Evolutionary conservation across 2,113 vertebrate species (phyloP).

Genomic region (Engraulis encrasicolus): DNA sequence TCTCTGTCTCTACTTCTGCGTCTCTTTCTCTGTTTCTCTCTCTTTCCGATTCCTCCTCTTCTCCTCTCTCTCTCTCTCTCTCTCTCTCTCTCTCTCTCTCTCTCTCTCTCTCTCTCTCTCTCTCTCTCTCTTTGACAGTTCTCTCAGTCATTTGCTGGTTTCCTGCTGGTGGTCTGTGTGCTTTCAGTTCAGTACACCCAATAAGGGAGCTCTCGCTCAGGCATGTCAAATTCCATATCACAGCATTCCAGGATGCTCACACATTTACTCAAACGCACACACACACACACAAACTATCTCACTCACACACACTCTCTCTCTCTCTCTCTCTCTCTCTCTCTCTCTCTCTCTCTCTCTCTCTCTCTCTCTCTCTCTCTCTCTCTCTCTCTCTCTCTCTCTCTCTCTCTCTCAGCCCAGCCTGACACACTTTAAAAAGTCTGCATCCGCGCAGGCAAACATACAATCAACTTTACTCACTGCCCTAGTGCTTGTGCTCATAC

Average conservation of each 20-base stretch:
- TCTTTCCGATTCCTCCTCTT: too few species aligned
- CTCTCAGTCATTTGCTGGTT: conserved; percentile 22
- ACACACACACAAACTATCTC: neutral
- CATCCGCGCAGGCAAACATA: neutral
- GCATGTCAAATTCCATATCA: conserved; percentile 15
- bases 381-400: neutral
- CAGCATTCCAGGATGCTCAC: neutral
- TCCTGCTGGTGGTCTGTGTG: conserved; percentile 6
- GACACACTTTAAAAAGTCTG: neutral
- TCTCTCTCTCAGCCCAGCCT: neutral
- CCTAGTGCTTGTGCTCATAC: too few species aligned
- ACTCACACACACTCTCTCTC: neutral
- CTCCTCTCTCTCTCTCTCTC: conserved; percentile 16
- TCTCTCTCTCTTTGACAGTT: conserved; percentile 16
- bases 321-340: neutral
- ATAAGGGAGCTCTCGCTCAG: neutral
- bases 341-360: neutral
- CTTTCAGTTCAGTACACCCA: neutral
- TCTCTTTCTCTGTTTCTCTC: neutral
- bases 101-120: conserved; percentile 37
- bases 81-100: neutral
- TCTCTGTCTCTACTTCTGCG: too few species aligned
- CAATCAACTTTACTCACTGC: conserved; percentile 8
- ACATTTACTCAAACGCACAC: neutral
- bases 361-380: neutral